Evolutionary conservation across 2,888 invertebrate species (phyloP).

Genomic region (Napeogenes sylphis): DNA sequence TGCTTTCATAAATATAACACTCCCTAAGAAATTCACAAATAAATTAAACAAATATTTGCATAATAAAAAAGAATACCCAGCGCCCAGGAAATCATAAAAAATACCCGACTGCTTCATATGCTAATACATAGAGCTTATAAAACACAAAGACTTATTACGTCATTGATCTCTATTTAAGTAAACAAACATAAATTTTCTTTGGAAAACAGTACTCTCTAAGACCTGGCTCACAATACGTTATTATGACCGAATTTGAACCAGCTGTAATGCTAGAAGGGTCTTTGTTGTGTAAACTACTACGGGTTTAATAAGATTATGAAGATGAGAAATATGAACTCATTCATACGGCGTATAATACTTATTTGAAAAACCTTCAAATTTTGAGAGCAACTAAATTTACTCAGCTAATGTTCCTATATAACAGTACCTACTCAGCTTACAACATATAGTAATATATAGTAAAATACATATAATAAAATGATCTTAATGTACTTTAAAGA

Average conservation of each 20-base stretch:
- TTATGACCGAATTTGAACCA: conserved; percentile 21
- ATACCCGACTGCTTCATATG: not conserved
- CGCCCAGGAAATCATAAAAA: too few species aligned
- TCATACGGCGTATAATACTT: conserved; percentile 17
- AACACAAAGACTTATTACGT: conserved; percentile 21
- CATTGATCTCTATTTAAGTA: conserved; percentile 14
- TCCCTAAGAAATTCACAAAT: too few species aligned
- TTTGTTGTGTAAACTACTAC: conserved; percentile 31
- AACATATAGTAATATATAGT: too few species aligned
- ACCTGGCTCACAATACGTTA: conserved; percentile 21
- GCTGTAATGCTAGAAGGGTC: conserved; percentile 32
- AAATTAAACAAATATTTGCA: too few species aligned
- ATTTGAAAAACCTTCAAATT: conserved; percentile 14
- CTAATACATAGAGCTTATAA: conserved; percentile 15
- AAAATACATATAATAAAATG: too few species aligned
- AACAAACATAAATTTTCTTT: conserved; percentile 1
- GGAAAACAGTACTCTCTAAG: not conserved
- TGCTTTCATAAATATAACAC: too few species aligned
- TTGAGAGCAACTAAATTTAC: not conserved
- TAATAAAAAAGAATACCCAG: too few species aligned
- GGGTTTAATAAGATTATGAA: conserved; percentile 33
- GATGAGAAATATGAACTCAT: conserved; percentile 29
- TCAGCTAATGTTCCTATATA: not conserved
- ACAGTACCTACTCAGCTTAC: too few species aligned
- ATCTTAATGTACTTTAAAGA: too few species aligned